Evolutionary conservation across 2,888 invertebrate genomes (phyloP).

Genomic region (Stenolophus ochropezus): DNA sequence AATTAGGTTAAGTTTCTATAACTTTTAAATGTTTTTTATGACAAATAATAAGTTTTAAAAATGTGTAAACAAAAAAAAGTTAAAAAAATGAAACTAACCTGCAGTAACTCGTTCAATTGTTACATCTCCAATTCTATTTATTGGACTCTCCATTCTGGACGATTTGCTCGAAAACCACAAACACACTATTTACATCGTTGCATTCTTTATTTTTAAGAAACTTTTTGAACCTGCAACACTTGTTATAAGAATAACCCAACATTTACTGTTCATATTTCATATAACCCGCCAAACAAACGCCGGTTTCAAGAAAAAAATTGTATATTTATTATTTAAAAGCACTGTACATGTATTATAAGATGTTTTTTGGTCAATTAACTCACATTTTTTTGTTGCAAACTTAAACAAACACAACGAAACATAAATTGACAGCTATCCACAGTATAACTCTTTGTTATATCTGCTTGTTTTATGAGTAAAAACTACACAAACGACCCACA

Average conservation of each 20-base stretch:
- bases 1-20: neutral
- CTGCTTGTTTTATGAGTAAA: conserved; percentile 6
- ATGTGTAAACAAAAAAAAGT: neutral
- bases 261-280: conserved; percentile 31
- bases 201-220: neutral
- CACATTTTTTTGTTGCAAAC: too few relatives aligned
- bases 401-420: too few relatives aligned
- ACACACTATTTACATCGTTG: conserved; percentile 25
- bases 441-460: conserved; percentile 48
- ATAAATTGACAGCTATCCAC: neutral
- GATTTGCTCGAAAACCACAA: neutral
- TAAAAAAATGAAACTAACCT: neutral
- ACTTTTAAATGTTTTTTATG: neutral
- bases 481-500: neutral
- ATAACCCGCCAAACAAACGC: conserved; percentile 55
- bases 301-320: conserved; percentile 29
- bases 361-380: neutral
- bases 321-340: neutral
- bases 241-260: too few relatives aligned
- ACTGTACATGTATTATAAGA: neutral
- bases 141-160: conserved; percentile 74
- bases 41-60: neutral
- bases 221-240: conserved; percentile 36
- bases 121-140: conserved; percentile 78
- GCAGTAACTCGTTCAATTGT: conserved; percentile 74